Evolutionary conservation across 2,888 invertebrate genomes (phyloP).

Genomic region (Meghimatium bilineatum): DNA sequence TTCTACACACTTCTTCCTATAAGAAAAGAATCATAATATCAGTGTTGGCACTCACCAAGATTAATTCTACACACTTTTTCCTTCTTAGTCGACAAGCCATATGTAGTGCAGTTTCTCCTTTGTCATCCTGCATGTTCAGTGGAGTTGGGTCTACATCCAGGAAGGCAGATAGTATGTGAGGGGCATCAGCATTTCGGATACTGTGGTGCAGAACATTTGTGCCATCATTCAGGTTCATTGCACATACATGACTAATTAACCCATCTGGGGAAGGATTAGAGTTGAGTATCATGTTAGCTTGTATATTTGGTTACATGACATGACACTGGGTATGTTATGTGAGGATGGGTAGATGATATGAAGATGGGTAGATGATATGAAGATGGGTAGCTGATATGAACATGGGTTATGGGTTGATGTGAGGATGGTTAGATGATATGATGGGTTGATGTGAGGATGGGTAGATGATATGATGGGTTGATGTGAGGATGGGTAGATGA

Average conservation of each 20-base stretch:
- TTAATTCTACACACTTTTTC: constrained; percentile 63
- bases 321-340: no score
- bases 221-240: constrained; percentile 68
- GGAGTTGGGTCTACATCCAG: constrained; percentile 62
- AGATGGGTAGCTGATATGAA: no score
- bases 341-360: no score
- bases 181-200: constrained; percentile 63
- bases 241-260: constrained; percentile 71
- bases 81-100: constrained; percentile 66
- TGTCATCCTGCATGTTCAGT: constrained; percentile 69
- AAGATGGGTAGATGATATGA: no score
- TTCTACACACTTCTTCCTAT: constrained; percentile 67
- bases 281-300: no score
- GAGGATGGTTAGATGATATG: no score
- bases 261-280: constrained; percentile 58
- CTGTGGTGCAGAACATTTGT: constrained; percentile 66
- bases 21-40: background rate
- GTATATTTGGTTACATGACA: no score
- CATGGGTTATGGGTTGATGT: no score
- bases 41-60: constrained; percentile 63
- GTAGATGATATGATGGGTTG: no score
- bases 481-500: no score
- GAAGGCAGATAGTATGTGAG: constrained; percentile 57
- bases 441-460: no score
- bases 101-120: constrained; percentile 70